Percentiles rank a stretch among this genome's conserved stretches.
These are phyloP conservation scores for Agraylea sexmaculata DNA, from an alignment of 1,140 invertebrate genomes.

Conservation along the genomic window DNA sequence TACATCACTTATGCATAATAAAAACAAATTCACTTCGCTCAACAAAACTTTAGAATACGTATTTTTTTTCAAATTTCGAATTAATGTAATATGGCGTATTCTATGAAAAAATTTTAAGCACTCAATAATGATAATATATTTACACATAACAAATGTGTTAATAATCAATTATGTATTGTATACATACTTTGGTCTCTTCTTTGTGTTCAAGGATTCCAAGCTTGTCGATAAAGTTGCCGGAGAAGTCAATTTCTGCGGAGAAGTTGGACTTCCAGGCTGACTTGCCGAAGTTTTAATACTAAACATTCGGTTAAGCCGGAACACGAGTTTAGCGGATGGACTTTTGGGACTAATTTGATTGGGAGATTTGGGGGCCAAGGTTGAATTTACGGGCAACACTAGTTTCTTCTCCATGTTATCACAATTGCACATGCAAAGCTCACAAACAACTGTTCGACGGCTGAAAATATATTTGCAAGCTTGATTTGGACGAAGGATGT, in stretches of 20 bases:
- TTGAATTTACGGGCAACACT: no score
- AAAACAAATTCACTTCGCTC: no score
- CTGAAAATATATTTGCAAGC: background rate
- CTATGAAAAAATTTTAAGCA: no score
- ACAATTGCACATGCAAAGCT: background rate
- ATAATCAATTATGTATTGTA: background rate
- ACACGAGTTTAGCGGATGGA: conserved; percentile 13
- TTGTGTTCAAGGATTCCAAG: conserved; percentile 13
- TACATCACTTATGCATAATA: no score
- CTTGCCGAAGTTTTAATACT: conserved; percentile 12
- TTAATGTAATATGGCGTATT: no score
- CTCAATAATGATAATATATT: no score
- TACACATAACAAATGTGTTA: no score
- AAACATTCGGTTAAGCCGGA: conserved; percentile 18
- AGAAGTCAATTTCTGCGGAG: conserved; percentile 14
- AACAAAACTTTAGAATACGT: no score
- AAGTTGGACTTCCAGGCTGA: conserved; percentile 20
- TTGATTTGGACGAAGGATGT: conserved; percentile 6
- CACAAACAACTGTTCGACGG: background rate
- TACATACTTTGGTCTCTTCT: conserved; percentile 10
- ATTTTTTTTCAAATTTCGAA: no score
- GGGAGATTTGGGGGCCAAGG: conserved; percentile 7
- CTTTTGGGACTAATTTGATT: conserved; percentile 13
- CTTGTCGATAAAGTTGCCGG: conserved; percentile 5
- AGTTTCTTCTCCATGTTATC: background rate